These are phyloP conservation scores for Tautogolabrus adspersus DNA, from an alignment of 2,113 vertebrate genomes.

Conservation along the genomic window DNA sequence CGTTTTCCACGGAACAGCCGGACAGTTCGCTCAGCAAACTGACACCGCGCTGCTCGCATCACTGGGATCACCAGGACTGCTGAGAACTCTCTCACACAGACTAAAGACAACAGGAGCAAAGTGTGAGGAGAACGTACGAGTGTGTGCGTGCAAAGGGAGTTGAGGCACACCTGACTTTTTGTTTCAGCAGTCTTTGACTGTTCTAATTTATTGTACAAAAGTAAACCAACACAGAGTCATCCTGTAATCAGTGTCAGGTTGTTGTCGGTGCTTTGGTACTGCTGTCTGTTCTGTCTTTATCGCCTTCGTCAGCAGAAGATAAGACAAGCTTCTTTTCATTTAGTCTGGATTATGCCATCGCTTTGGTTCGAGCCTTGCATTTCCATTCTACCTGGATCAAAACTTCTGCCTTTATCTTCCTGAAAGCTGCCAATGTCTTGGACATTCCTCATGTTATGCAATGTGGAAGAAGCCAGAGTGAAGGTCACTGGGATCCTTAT, in stretches of 20 bases:
- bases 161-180: conserved; percentile 6
- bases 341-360: conserved; percentile 44
- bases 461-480: conserved; percentile 35
- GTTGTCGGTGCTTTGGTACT: conserved; percentile 38
- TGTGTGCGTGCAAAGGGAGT: not conserved
- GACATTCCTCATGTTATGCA: conserved; percentile 65
- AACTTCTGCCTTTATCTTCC: conserved; percentile 52
- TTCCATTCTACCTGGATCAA: conserved; percentile 44
- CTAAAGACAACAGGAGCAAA: conserved; percentile 10
- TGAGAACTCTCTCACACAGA: conserved; percentile 32
- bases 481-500: conserved; percentile 13
- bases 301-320: conserved; percentile 32
- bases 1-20: conserved; percentile 92
- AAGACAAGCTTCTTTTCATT: conserved; percentile 51
- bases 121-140: not conserved
- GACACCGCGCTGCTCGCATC: conserved; percentile 48
- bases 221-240: conserved; percentile 20
- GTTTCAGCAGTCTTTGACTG: conserved; percentile 20
- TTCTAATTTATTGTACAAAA: conserved; percentile 86
- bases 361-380: conserved; percentile 37
- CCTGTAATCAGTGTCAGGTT: conserved; percentile 27
- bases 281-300: conserved; percentile 44
- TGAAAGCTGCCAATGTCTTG: conserved; percentile 54
- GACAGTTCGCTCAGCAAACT: conserved; percentile 86
- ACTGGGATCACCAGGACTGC: conserved; percentile 26